phyloP scores from a whole-genome alignment of 2,888 invertebrate genomes.

The Aproaerema taeniolella region DNA sequence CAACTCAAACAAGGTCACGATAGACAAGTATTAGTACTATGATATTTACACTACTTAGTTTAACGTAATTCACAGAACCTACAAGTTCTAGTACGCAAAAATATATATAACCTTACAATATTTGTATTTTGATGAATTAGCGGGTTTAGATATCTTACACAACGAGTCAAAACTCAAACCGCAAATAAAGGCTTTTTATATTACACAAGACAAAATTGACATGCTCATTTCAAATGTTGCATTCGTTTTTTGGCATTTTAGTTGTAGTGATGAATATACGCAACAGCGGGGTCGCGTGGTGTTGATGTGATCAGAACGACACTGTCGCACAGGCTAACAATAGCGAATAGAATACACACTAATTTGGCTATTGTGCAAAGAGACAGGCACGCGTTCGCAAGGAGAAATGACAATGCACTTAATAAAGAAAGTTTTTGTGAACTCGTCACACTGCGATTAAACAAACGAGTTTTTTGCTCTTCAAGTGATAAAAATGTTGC shows the following conservation, averaged over 20 bases:
- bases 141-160: conserved; percentile 10
- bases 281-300: conserved; percentile 1
- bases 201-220: conserved; percentile 16
- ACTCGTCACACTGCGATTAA: conserved; percentile 56
- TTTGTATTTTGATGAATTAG: conserved; percentile 7
- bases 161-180: conserved; percentile 12
- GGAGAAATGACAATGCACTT: conserved; percentile 69
- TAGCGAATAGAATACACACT: conserved; percentile 42
- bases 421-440: conserved; percentile 61
- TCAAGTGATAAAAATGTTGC: conserved; percentile 27
- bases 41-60: no score
- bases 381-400: conserved; percentile 37
- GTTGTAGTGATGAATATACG: conserved; percentile 9
- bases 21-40: no score
- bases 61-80: no score
- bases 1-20: conserved; percentile 32
- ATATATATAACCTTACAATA: no score
- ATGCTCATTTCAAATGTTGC: conserved; percentile 15
- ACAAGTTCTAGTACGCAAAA: conserved; percentile 16
- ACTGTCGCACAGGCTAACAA: conserved; percentile 42
- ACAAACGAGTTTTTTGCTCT: conserved; percentile 45
- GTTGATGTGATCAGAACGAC: conserved; percentile 13
- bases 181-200: conserved; percentile 12
- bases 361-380: conserved; percentile 54
- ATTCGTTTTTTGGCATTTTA: conserved; percentile 15